phyloP scores from a whole-genome alignment of 2,888 invertebrate species.

The Mechanitis messenoides region DNA sequence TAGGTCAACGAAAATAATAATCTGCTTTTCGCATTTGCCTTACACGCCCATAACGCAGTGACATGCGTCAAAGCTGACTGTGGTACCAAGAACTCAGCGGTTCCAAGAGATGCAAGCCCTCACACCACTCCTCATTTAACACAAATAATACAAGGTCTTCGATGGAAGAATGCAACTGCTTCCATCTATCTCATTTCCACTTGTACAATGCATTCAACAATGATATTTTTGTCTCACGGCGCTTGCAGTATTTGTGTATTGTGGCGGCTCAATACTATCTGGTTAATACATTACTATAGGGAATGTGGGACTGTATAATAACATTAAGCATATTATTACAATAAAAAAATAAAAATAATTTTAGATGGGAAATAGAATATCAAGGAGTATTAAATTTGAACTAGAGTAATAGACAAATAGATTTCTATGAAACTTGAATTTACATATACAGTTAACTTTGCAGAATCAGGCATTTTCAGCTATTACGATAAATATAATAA shows the following conservation, averaged over 20 bases:
- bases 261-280: slow-evolving; percentile 14
- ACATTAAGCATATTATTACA: neutral
- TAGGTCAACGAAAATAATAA: neutral
- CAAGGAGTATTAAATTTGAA: no score
- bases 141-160: slow-evolving; percentile 14
- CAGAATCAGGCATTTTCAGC: no score
- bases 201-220: slow-evolving; percentile 1
- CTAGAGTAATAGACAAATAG: no score
- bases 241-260: slow-evolving; percentile 9
- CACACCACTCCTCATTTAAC: slow-evolving; percentile 13
- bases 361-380: no score
- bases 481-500: no score
- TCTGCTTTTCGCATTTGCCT: slow-evolving; percentile 16
- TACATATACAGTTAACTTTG: no score
- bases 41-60: slow-evolving; percentile 68
- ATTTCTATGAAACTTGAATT: no score
- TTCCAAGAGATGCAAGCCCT: slow-evolving; percentile 44
- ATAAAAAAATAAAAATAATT: no score
- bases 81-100: slow-evolving; percentile 58
- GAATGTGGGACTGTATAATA: neutral
- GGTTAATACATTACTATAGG: neutral
- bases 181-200: slow-evolving; percentile 17
- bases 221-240: slow-evolving; percentile 11
- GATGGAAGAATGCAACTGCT: slow-evolving; percentile 9
- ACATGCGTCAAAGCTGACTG: slow-evolving; percentile 71